phyloP scores from a whole-genome alignment of 92 coral and sea anemone genomes.

The Heliopora coerulea region DNA sequence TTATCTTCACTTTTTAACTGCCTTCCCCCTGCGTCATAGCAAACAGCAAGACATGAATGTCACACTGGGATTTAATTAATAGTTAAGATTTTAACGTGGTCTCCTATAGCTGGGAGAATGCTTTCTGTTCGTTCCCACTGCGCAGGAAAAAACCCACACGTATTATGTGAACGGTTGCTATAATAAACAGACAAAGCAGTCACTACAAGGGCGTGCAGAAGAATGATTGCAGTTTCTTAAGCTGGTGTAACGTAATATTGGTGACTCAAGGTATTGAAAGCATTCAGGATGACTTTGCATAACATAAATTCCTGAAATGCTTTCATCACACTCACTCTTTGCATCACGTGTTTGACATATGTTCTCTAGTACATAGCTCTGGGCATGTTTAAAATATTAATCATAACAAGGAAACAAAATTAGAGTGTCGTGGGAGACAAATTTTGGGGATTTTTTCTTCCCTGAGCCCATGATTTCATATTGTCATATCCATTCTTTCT shows the following conservation, averaged over 20 bases:
- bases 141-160: not conserved
- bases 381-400: no score
- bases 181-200: not conserved
- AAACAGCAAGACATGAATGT: not conserved
- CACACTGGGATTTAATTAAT: slow-evolving; percentile 32
- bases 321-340: not conserved
- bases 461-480: no score
- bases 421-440: no score
- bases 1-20: no score
- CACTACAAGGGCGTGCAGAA: no score
- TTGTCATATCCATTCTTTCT: no score
- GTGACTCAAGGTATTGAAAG: not conserved
- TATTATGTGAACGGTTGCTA: not conserved
- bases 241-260: not conserved
- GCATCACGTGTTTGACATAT: not conserved
- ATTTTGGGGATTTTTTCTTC: no score
- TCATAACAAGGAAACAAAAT: not conserved
- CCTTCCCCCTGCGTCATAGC: not conserved
- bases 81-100: not conserved
- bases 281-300: not conserved
- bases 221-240: no score
- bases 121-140: not conserved
- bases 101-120: slow-evolving; percentile 24
- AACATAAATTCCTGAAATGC: not conserved
- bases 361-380: no score